These are phyloP conservation scores for Hofmannophila pseudospretella DNA, from an alignment of 2,888 invertebrate genomes.

Conservation along the genomic window DNA sequence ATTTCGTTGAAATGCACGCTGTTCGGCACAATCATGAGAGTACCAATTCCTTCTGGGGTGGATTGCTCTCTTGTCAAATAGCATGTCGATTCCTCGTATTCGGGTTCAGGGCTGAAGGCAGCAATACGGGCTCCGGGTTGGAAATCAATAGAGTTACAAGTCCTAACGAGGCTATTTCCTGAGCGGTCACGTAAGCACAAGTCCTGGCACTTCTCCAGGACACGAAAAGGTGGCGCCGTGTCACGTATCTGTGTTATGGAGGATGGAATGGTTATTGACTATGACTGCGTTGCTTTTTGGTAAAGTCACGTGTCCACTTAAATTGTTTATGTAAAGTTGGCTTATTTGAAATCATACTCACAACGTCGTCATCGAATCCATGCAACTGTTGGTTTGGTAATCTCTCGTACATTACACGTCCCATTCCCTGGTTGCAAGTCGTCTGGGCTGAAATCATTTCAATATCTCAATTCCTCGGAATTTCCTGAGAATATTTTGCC, in stretches of 20 bases:
- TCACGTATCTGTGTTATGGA: conserved; percentile 83
- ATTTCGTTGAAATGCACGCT: conserved; percentile 94
- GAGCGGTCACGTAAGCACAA: conserved; percentile 89
- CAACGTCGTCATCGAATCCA: conserved; percentile 93
- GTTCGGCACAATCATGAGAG: conserved; percentile 91
- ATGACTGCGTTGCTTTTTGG: too few species aligned
- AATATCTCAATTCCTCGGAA: conserved; percentile 1
- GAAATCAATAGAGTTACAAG: conserved; percentile 93
- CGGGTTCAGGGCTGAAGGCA: conserved; percentile 87
- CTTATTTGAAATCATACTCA: conserved; percentile 69
- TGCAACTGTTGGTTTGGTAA: conserved; percentile 93
- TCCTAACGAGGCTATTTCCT: conserved; percentile 89
- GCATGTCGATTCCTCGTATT: conserved; percentile 93
- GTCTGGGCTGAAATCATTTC: conserved; percentile 83
- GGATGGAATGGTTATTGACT: too few species aligned
- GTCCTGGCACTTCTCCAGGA: conserved; percentile 93
- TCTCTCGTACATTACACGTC: conserved; percentile 92
- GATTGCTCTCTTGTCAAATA: conserved; percentile 91
- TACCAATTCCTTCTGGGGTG: conserved; percentile 92
- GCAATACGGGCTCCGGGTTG: conserved; percentile 92
- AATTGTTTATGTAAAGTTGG: too few species aligned
- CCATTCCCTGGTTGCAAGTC: conserved; percentile 93
- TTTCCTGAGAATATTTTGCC: too few species aligned
- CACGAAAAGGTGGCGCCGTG: conserved; percentile 90
- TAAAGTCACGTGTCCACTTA: too few species aligned